phyloP scores from a whole-genome alignment of 2,797 vertebrate species.

The Amblyraja radiata region DNA sequence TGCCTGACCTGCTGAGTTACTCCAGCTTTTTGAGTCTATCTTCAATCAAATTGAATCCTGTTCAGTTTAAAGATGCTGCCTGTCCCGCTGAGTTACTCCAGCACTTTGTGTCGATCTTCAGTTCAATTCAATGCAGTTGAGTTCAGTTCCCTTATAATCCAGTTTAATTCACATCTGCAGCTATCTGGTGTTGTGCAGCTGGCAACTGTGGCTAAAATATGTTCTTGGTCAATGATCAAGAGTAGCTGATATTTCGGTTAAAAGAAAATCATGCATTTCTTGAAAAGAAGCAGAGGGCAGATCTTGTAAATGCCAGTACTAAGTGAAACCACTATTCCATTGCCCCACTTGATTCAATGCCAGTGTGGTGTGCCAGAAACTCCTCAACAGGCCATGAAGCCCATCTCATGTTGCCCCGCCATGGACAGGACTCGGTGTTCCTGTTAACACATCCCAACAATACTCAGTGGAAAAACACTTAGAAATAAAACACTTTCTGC shows the following conservation, averaged over 20 bases:
- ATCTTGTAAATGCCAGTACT: background rate
- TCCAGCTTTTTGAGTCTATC: too few relatives aligned
- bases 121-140: too few relatives aligned
- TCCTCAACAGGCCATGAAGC: background rate
- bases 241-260: background rate
- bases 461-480: background rate
- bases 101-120: too few relatives aligned
- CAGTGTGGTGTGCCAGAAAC: background rate
- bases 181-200: conserved; percentile 1
- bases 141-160: too few relatives aligned
- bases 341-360: background rate
- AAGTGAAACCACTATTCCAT: background rate
- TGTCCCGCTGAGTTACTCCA: too few relatives aligned
- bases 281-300: background rate
- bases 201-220: background rate
- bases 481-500: background rate
- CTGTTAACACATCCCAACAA: background rate
- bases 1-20: too few relatives aligned
- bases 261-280: background rate
- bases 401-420: background rate
- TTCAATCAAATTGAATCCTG: too few relatives aligned
- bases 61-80: too few relatives aligned
- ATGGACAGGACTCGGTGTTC: background rate
- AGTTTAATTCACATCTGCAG: background rate
- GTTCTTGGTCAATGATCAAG: conserved; percentile 1